Percentiles rank a stretch among this genome's conserved stretches.
Conservation (phyloP, 37 sponge, comb jelly and placozoan species). For the Halichondria panicea region DNA sequence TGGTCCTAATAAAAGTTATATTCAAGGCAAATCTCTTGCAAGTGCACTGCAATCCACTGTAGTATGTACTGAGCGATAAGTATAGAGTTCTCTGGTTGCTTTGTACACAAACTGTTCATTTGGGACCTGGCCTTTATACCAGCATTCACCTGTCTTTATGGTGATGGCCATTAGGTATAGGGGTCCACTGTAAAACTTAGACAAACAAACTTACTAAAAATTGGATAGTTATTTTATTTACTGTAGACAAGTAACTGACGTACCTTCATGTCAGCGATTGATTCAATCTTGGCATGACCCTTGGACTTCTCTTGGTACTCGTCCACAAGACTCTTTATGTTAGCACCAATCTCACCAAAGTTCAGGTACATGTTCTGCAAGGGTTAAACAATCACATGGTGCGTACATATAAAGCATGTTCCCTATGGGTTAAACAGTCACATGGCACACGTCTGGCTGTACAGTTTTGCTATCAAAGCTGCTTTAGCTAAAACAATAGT, state of each 20-base stretch:
- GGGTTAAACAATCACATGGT: background rate
- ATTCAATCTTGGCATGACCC: slow-evolving; percentile 83
- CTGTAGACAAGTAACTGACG: background rate
- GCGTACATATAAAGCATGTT: background rate
- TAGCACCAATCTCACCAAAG: slow-evolving; percentile 97
- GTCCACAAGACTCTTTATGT: slow-evolving; percentile 86
- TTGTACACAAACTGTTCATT: no score
- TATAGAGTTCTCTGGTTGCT: no score
- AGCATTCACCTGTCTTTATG: no score
- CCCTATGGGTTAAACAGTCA: background rate
- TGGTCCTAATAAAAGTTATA: no score
- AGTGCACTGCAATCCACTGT: no score
- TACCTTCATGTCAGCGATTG: slow-evolving; percentile 98
- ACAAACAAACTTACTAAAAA: no score
- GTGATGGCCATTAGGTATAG: no score
- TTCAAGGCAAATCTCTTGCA: no score
- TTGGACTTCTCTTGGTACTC: slow-evolving; percentile 84
- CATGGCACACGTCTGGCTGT: no score
- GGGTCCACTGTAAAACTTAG: no score
- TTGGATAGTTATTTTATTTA: background rate
- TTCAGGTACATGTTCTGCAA: slow-evolving; percentile 89
- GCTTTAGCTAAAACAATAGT: background rate
- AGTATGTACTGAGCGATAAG: no score
- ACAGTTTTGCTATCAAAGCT: background rate
- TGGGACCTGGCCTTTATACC: no score